Evolutionary conservation across 2,888 invertebrate genomes (phyloP).

Genomic region (Autographa gamma): DNA sequence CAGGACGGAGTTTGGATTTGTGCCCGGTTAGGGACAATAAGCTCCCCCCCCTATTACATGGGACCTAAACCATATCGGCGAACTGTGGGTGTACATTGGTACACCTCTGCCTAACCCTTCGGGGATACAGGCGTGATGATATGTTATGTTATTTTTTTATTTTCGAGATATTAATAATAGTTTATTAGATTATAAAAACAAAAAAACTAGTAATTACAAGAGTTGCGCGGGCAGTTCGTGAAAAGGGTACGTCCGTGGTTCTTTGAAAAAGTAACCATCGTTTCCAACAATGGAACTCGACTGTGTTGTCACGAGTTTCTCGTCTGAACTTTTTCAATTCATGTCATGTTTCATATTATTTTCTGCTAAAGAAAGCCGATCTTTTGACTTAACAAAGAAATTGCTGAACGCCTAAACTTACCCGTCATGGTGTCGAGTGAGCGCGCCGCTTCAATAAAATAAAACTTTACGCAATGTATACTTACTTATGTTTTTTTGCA

Average conservation of each 20-base stretch:
- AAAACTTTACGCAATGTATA: slow-evolving; percentile 67
- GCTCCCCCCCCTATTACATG: no score
- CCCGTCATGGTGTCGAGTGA: slow-evolving; percentile 65
- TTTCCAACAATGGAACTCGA: slow-evolving; percentile 67
- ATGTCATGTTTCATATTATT: slow-evolving; percentile 79
- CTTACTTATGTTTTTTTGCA: slow-evolving; percentile 61
- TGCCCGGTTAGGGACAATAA: no score
- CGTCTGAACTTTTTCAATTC: slow-evolving; percentile 80
- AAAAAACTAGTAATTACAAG: slow-evolving; percentile 30
- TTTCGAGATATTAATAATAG: not conserved
- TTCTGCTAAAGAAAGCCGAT: slow-evolving; percentile 74
- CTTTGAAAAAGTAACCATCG: slow-evolving; percentile 57
- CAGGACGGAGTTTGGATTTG: no score
- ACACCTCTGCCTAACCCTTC: no score
- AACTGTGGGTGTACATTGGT: no score
- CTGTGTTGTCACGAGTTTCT: slow-evolving; percentile 68
- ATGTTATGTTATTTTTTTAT: no score
- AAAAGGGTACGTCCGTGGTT: slow-evolving; percentile 40
- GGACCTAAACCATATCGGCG: no score
- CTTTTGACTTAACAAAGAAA: slow-evolving; percentile 76
- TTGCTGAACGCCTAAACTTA: slow-evolving; percentile 71
- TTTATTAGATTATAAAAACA: slow-evolving; percentile 8
- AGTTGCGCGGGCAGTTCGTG: slow-evolving; percentile 33
- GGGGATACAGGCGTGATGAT: no score
- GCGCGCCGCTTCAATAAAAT: slow-evolving; percentile 68